A percentile compares a stretch with the other conserved stretches of the same genome.
phyloP scores from a whole-genome alignment of 1,140 invertebrate genomes.

The Elysia chlorotica region DNA sequence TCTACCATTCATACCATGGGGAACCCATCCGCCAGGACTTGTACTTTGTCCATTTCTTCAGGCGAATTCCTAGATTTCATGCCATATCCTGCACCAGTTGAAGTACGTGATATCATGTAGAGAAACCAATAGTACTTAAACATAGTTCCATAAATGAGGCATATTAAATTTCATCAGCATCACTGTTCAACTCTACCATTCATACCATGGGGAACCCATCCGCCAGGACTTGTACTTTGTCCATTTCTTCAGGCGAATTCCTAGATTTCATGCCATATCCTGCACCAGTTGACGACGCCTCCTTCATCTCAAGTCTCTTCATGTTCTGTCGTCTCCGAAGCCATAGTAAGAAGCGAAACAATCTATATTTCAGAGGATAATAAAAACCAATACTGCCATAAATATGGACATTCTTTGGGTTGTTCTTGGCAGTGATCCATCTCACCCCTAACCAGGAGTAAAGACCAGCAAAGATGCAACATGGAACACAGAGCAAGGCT shows the following conservation, averaged over 20 bases:
- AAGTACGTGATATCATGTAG: too few species aligned
- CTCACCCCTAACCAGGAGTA: too few species aligned
- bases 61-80: slow-evolving; percentile 60
- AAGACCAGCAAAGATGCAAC: too few species aligned
- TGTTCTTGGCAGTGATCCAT: too few species aligned
- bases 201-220: slow-evolving; percentile 62
- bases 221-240: slow-evolving; percentile 68
- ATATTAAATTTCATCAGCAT: not conserved
- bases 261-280: slow-evolving; percentile 65
- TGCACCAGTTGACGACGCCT: slow-evolving; percentile 35
- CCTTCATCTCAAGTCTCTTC: slow-evolving; percentile 9
- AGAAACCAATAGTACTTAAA: not conserved
- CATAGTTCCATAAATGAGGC: not conserved
- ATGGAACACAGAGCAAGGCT: too few species aligned
- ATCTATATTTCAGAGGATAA: slow-evolving; percentile 69
- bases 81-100: slow-evolving; percentile 60
- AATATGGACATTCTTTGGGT: too few species aligned
- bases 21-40: slow-evolving; percentile 67
- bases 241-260: slow-evolving; percentile 64
- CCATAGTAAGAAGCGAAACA: slow-evolving; percentile 66
- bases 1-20: slow-evolving; percentile 57
- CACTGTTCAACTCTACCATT: too few species aligned
- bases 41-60: slow-evolving; percentile 68
- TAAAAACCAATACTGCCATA: too few species aligned
- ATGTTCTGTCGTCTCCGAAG: slow-evolving; percentile 64